These are phyloP conservation scores for Pangasianodon hypophthalmus DNA, from an alignment of 2,113 vertebrate species.

Conservation along the genomic window DNA sequence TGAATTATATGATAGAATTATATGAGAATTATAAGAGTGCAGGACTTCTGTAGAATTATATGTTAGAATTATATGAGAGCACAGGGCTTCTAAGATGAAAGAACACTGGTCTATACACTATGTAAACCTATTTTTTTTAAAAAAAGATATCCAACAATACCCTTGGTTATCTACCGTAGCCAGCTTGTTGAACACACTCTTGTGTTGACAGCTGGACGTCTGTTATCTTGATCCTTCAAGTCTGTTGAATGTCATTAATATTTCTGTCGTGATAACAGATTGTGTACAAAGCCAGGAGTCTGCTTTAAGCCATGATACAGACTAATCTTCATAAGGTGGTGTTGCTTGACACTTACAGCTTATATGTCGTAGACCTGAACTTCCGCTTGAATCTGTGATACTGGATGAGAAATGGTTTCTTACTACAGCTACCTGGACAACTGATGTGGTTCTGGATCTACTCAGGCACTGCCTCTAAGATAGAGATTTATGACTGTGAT, in stretches of 20 bases:
- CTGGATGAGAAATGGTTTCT: background rate
- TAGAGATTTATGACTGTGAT: too few relatives aligned
- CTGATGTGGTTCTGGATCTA: background rate
- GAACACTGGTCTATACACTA: background rate
- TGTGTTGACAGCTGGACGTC: conserved; percentile 24
- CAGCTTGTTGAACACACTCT: background rate
- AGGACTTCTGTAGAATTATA: background rate
- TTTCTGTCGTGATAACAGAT: conserved; percentile 20
- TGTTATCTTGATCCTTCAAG: conserved; percentile 16
- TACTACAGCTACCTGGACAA: background rate
- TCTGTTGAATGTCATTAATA: conserved; percentile 16
- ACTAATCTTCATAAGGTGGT: background rate
- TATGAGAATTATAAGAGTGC: background rate
- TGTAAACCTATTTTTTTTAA: background rate
- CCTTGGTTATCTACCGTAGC: conserved; percentile 3
- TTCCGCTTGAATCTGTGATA: background rate
- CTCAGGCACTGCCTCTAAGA: background rate
- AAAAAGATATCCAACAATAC: background rate
- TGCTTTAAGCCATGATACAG: background rate
- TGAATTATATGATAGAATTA: background rate
- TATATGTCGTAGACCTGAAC: background rate
- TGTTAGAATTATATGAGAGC: background rate
- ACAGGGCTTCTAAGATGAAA: background rate
- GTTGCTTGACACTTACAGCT: background rate
- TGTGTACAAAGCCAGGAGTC: background rate